These are phyloP conservation scores for Hypsopygia costalis DNA, from an alignment of 2,888 invertebrate species.

Conservation along the genomic window DNA sequence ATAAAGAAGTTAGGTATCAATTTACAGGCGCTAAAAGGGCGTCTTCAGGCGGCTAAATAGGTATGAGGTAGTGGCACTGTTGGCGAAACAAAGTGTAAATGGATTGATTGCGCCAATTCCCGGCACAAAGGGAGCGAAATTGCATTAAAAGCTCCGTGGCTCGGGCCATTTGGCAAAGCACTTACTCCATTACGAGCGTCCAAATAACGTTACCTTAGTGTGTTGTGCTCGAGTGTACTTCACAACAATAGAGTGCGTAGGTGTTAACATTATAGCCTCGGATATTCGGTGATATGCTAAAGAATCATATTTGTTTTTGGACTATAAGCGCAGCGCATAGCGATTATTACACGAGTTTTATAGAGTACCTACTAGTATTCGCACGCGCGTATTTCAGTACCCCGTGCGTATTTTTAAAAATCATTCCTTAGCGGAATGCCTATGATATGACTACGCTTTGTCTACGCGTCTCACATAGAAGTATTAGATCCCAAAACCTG, in stretches of 20 bases:
- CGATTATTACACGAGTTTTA: too few species aligned
- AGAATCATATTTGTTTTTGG: too few species aligned
- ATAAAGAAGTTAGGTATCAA: background rate
- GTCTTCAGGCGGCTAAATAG: background rate
- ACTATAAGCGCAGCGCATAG: too few species aligned
- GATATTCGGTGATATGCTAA: background rate
- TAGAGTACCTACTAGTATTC: too few species aligned
- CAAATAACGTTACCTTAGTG: conserved; percentile 76
- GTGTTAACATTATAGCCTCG: conserved; percentile 1
- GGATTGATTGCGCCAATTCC: conserved; percentile 81
- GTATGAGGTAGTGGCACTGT: conserved; percentile 10
- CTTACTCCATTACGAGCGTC: conserved; percentile 74
- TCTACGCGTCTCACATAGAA: too few species aligned
- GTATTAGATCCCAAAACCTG: too few species aligned
- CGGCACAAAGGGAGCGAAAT: conserved; percentile 76
- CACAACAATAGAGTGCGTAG: conserved; percentile 23
- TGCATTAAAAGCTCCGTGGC: conserved; percentile 79
- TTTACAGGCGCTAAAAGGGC: conserved; percentile 6
- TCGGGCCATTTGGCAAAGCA: conserved; percentile 74
- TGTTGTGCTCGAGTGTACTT: conserved; percentile 42
- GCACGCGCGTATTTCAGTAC: too few species aligned
- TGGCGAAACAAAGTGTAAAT: conserved; percentile 80
- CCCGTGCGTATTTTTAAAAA: too few species aligned
- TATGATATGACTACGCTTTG: too few species aligned
- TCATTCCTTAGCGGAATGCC: too few species aligned